These are phyloP conservation scores for Odocoileus virginianus DNA, from an alignment of 2,113 vertebrate genomes.

Conservation along the genomic window DNA sequence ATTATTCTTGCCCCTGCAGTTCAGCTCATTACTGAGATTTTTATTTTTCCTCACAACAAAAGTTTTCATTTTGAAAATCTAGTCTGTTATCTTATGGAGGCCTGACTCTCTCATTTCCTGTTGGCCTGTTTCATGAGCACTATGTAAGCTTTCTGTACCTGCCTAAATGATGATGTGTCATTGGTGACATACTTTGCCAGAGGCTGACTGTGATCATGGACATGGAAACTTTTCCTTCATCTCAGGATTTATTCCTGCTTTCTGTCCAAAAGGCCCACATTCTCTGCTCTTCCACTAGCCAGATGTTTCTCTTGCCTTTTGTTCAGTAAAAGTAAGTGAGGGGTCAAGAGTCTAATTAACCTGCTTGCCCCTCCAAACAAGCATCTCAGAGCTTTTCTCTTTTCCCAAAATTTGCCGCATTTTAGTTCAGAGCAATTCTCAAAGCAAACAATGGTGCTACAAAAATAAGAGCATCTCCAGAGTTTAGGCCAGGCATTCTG, in stretches of 20 bases:
- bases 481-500: not conserved
- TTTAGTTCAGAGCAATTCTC: not conserved
- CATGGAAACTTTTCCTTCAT: not conserved
- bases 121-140: not conserved
- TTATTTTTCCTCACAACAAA: not conserved
- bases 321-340: not conserved
- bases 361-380: not conserved
- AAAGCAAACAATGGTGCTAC: not conserved
- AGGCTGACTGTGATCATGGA: not conserved
- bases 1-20: not conserved
- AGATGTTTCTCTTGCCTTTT: not conserved
- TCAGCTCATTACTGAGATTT: not conserved
- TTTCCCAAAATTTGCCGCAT: not conserved
- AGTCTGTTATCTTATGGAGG: not conserved
- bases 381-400: not conserved
- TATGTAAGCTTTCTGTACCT: not conserved
- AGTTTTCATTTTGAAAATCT: not conserved
- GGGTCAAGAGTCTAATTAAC: not conserved
- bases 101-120: not conserved
- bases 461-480: not conserved
- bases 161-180: fast-evolving
- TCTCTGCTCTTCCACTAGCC: not conserved
- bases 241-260: not conserved
- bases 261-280: fast-evolving
- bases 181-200: not conserved